Base-by-base conservation (phyloP, 2,113 vertebrate species). In the Sphaerodactylus townsendi region DNA sequence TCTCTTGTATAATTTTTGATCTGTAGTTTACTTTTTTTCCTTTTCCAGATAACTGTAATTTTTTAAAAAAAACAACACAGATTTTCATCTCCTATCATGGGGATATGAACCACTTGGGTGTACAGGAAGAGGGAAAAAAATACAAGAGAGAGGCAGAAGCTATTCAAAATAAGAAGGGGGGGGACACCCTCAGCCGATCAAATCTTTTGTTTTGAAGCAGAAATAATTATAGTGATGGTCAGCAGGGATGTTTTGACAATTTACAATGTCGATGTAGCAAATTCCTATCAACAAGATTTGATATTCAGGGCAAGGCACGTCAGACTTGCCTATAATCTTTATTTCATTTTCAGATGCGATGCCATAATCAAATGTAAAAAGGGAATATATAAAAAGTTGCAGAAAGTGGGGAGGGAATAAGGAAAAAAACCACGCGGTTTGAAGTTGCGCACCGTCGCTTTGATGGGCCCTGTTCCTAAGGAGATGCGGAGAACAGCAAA, bases 321-420 rank as follows among this genome's bases (percentile, higher is more conserved):
- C 94, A 93, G 92, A 93, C 95, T 93, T 88, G 1, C 94, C 92
- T 96, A 94, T 96, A 96, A 96, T 96, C 94, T 96, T 96, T 96
- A 96, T 96, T 96, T 95, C 94, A 95, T 95, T 96, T 96, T 95
- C 94, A 93, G 95, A 96, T 95, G 94, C 96, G 95, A 96, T 92
- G 93, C 93, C 94, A 90, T 95, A 96, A 95, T 96, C 95, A 96
- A 96, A 96, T 95, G 92, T 94, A 96, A 96, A 96, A 96, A 94
- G 93, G 91, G 95, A 96, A 96, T 96, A 94, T 92, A 95, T 96
- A 95, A 96, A 95, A 96, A 94, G 94, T 95, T 96, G 95, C 92
- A 93, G 94, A 96, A 93, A 92, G 95, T 92, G 92, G 91, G 65
- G 56, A n/a, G 50, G 74, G 66, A 4, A 93, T 17, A 6, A 19